Percentiles rank a stretch among this genome's conserved stretches.
Conservation (phyloP, 35 echinoderm and acorn worm species). For the Anneissia japonica region DNA sequence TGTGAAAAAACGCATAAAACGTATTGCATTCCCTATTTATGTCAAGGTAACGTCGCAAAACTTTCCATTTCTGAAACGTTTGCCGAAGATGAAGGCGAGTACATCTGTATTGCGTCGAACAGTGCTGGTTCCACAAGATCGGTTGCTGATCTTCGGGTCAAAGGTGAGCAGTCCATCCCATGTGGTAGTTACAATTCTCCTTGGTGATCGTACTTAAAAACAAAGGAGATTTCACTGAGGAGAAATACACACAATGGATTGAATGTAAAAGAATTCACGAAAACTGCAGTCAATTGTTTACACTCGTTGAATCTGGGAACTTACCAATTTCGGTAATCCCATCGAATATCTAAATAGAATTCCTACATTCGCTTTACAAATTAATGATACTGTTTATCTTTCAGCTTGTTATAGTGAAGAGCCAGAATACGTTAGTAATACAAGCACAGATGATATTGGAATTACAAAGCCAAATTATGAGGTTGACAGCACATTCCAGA, state of each 20-base stretch:
- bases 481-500: neutral
- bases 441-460: neutral
- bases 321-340: no score
- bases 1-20: no score
- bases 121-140: conserved; percentile 44
- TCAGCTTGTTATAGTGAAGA: neutral
- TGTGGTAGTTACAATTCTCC: neutral
- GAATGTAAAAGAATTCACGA: neutral
- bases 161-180: conserved; percentile 28
- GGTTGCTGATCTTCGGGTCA: conserved; percentile 45
- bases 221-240: neutral
- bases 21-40: neutral
- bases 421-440: neutral
- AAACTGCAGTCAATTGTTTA: no score
- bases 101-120: conserved; percentile 75
- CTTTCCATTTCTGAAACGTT: conserved; percentile 85
- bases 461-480: neutral
- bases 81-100: conserved; percentile 90
- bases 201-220: neutral
- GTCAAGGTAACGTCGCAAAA: conserved; percentile 50
- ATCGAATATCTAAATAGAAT: no score
- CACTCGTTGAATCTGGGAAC: no score
- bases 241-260: neutral
- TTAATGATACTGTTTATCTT: no score
- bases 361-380: no score